phyloP scores from a whole-genome alignment of 2,797 vertebrate genomes.

The Ctenopoma kingsleyae region DNA sequence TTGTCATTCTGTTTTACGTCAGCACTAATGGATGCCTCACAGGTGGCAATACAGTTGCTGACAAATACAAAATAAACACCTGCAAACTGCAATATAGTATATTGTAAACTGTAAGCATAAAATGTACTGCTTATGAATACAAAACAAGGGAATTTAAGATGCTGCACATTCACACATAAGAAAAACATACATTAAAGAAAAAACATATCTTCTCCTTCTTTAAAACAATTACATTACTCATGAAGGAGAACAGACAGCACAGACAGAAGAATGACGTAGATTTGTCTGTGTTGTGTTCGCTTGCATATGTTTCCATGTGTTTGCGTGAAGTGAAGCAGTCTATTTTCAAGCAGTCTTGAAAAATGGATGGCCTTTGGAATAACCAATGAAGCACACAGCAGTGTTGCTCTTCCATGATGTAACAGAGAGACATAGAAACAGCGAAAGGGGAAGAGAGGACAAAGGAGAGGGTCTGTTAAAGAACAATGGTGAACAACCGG shows the following conservation, averaged over 20 bases:
- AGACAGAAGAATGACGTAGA: constrained; percentile 2
- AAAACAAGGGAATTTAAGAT: too few species aligned
- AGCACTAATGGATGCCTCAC: too few species aligned
- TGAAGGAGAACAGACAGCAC: not conserved
- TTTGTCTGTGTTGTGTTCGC: not conserved
- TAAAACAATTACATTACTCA: not conserved
- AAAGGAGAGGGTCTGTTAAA: not conserved
- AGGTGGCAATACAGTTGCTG: too few species aligned
- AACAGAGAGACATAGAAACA: constrained; percentile 19
- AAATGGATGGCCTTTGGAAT: constrained; percentile 68
- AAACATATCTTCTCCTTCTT: not conserved
- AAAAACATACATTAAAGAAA: not conserved
- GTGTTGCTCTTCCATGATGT: constrained; percentile 12
- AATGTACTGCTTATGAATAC: too few species aligned
- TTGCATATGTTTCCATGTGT: constrained; percentile 2
- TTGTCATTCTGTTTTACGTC: too few species aligned
- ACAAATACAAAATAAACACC: too few species aligned
- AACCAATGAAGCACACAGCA: constrained; percentile 20
- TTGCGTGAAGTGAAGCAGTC: constrained; percentile 40
- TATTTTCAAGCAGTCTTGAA: constrained; percentile 73
- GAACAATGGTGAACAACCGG: constrained; percentile 26
- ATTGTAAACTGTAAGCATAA: too few species aligned
- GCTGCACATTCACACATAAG: too few species aligned
- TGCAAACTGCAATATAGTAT: too few species aligned
- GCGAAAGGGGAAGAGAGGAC: constrained; percentile 1